Percentiles rank a stretch among this genome's conserved stretches.
phyloP scores from a whole-genome alignment of 2,888 invertebrate genomes.

The Autographa gamma region DNA sequence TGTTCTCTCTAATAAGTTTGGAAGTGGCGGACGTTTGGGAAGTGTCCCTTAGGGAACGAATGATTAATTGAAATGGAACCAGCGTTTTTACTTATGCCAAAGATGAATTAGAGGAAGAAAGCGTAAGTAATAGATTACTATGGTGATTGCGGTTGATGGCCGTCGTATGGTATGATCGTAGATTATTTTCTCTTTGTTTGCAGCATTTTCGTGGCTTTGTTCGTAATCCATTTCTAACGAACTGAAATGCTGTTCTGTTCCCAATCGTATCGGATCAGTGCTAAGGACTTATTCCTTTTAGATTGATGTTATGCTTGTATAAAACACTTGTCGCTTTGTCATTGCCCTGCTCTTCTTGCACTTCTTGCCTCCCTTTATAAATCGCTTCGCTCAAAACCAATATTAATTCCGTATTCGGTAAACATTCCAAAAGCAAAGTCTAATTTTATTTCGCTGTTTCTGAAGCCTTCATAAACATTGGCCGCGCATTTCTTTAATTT shows the following conservation, averaged over 20 bases:
- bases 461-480: conserved; percentile 20
- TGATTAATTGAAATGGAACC: conserved; percentile 57
- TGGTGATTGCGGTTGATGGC: conserved; percentile 41
- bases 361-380: not conserved
- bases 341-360: not conserved
- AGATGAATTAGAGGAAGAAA: conserved; percentile 55
- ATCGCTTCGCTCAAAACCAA: not conserved
- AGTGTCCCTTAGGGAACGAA: conserved; percentile 44
- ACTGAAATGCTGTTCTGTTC: not conserved
- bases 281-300: not conserved
- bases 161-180: conserved; percentile 42
- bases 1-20: conserved; percentile 59
- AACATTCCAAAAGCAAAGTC: not conserved
- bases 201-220: conserved; percentile 18
- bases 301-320: not conserved
- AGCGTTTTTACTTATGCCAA: conserved; percentile 51
- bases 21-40: conserved; percentile 53
- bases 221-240: conserved; percentile 11
- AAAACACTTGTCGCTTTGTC: not conserved
- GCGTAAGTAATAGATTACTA: conserved; percentile 47
- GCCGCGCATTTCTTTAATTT: conserved; percentile 27
- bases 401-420: not conserved
- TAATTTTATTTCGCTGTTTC: not conserved
- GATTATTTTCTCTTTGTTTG: conserved; percentile 42
- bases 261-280: not conserved